Evolutionary conservation across 1,140 invertebrate genomes (phyloP).

Genomic region (Xylocopa sonorina): DNA sequence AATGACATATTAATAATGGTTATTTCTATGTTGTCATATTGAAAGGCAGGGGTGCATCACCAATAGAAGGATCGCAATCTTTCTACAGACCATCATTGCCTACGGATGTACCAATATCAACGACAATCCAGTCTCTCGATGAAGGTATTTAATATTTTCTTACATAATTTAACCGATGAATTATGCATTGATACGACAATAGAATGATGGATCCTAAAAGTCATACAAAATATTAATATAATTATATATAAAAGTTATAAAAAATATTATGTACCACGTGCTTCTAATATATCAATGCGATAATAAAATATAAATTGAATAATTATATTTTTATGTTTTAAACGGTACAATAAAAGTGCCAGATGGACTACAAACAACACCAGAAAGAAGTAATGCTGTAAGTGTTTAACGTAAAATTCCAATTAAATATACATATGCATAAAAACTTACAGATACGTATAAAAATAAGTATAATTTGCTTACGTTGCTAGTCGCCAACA

Average conservation of each 20-base stretch:
- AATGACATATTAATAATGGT: neutral
- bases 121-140: constrained; percentile 37
- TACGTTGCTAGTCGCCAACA: constrained; percentile 46
- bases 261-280: neutral
- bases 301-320: neutral
- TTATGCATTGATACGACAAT: too few species aligned
- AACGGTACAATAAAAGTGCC: constrained; percentile 2
- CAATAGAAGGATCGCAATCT: constrained; percentile 2
- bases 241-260: neutral
- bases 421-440: neutral
- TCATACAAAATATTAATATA: too few species aligned
- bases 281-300: neutral
- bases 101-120: constrained; percentile 48
- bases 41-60: constrained; percentile 25
- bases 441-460: neutral
- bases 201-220: too few species aligned
- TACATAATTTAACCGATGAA: neutral
- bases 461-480: neutral
- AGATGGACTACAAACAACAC: constrained; percentile 7
- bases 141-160: constrained; percentile 30
- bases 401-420: constrained; percentile 8
- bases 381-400: constrained; percentile 21
- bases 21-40: constrained; percentile 6
- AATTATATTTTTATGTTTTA: neutral
- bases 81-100: constrained; percentile 21